Evolutionary conservation across 92 coral and sea anemone genomes (phyloP).

Genomic region (Epizoanthus stellaris): DNA sequence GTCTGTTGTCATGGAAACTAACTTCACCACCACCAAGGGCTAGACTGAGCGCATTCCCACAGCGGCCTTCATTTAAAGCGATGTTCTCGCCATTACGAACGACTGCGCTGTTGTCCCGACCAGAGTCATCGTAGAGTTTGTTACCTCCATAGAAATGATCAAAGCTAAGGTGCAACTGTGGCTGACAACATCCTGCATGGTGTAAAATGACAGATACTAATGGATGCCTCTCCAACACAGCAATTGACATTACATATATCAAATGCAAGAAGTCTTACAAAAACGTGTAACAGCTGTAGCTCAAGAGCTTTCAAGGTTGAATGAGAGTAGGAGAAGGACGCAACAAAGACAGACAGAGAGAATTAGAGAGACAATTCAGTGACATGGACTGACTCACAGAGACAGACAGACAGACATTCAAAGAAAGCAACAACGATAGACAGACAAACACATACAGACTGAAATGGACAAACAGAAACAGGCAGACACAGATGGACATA

Average conservation of each 20-base stretch:
- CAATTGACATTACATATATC: neutral
- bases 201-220: neutral
- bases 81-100: neutral
- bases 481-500: no score
- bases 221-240: neutral
- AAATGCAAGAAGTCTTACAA: neutral
- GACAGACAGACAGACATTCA: no score
- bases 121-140: slow-evolving; percentile 17
- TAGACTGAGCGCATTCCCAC: slow-evolving; percentile 37
- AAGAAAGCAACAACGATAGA: no score
- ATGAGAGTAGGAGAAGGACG: no score
- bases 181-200: slow-evolving; percentile 54
- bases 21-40: slow-evolving; percentile 3
- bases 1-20: slow-evolving; percentile 39
- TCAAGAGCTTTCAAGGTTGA: no score
- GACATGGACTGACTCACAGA: no score
- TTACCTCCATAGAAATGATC: slow-evolving; percentile 18
- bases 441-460: no score
- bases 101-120: slow-evolving; percentile 19
- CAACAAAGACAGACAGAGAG: no score
- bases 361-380: no score
- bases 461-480: no score
- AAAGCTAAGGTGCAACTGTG: slow-evolving; percentile 54
- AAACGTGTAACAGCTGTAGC: no score
- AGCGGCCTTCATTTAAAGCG: slow-evolving; percentile 16